Evolutionary conservation across 2,888 invertebrate species (phyloP).

Genomic region (Phortica okadai): DNA sequence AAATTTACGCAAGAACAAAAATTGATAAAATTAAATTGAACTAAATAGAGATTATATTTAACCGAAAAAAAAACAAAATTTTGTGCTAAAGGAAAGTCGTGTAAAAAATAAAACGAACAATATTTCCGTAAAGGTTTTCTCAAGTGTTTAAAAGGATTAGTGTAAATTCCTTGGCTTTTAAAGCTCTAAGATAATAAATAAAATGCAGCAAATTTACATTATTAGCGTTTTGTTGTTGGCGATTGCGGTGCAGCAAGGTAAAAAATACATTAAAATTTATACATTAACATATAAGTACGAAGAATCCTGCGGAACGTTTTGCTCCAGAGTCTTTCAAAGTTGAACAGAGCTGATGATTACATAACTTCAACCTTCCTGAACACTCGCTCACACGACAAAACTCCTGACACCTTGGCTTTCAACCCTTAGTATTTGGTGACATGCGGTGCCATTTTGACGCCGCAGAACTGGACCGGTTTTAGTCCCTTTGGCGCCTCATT

Average conservation of each 20-base stretch:
- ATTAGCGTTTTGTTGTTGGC: slow-evolving; percentile 74
- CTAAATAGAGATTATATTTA: slow-evolving; percentile 27
- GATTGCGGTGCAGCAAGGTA: slow-evolving; percentile 77
- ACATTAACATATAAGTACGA: slow-evolving; percentile 18
- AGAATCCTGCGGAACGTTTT: background rate
- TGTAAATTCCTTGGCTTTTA: too few species aligned
- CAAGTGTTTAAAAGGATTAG: too few species aligned
- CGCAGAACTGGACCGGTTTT: slow-evolving; percentile 16
- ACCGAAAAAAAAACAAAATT: slow-evolving; percentile 32
- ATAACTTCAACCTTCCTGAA: background rate
- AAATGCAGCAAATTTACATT: slow-evolving; percentile 74
- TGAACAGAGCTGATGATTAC: slow-evolving; percentile 6
- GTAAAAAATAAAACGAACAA: background rate
- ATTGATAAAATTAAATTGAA: slow-evolving; percentile 27
- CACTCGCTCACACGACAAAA: background rate
- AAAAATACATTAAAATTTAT: slow-evolving; percentile 42
- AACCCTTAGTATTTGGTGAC: too few species aligned
- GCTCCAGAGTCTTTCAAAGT: background rate
- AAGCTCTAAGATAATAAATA: slow-evolving; percentile 44
- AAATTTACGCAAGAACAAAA: slow-evolving; percentile 13
- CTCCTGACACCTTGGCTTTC: too few species aligned
- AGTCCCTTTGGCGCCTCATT: slow-evolving; percentile 2
- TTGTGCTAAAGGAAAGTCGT: slow-evolving; percentile 30
- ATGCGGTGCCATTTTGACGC: background rate
- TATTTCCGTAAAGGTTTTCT: too few species aligned